Conservation (phyloP, 2,797 vertebrate species). For the Betta splendens region DNA sequence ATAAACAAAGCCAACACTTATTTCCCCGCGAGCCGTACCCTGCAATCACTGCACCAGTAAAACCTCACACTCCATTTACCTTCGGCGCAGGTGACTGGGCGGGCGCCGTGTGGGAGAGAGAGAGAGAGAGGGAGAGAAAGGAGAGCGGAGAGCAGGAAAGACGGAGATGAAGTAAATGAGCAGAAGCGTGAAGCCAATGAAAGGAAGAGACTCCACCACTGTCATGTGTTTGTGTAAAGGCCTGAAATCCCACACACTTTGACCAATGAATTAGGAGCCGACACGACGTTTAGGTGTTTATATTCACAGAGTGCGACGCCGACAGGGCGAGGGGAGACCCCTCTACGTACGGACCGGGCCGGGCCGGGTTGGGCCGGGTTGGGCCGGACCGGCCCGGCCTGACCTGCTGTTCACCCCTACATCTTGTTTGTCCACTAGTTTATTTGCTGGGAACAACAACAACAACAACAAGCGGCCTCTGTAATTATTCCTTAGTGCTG, state of each 20-base stretch:
- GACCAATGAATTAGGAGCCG: too few relatives aligned
- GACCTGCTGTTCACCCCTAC: slow-evolving; percentile 65
- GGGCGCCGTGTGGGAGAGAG: slow-evolving; percentile 27
- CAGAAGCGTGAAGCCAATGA: slow-evolving; percentile 5
- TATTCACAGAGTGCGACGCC: background rate
- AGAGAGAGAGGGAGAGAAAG: background rate
- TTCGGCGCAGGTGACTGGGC: slow-evolving; percentile 76
- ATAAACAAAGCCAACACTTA: slow-evolving; percentile 73
- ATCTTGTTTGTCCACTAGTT: slow-evolving; percentile 78
- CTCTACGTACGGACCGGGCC: slow-evolving; percentile 27
- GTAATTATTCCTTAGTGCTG: slow-evolving; percentile 82
- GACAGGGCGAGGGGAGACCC: background rate
- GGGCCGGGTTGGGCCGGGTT: too few relatives aligned
- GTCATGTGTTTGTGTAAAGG: too few relatives aligned
- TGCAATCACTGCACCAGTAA: slow-evolving; percentile 78
- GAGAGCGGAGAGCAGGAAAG: background rate
- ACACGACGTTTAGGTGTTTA: background rate
- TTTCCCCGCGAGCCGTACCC: slow-evolving; percentile 78
- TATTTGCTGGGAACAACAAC: slow-evolving; percentile 80
- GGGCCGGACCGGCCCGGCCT: slow-evolving; percentile 48
- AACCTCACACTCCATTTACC: slow-evolving; percentile 84
- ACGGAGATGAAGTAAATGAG: background rate
- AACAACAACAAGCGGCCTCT: slow-evolving; percentile 72
- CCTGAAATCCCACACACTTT: too few relatives aligned
- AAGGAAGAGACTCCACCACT: background rate